Evolutionary conservation across 1,140 invertebrate species (phyloP).

Genomic region (Pseudomyrmex pallidus): DNA sequence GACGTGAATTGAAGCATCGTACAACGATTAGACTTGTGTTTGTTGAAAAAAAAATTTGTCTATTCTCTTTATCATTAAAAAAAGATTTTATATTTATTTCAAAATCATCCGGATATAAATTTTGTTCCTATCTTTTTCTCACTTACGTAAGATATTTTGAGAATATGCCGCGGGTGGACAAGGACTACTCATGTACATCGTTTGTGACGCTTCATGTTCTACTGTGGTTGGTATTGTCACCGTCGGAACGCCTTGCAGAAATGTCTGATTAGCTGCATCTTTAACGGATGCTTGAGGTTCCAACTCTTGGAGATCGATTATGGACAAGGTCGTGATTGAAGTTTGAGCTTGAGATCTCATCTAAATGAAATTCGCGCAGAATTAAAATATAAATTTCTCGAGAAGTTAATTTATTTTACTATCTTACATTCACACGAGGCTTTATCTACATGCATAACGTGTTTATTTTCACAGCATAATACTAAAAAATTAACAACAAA

Average conservation of each 20-base stretch:
- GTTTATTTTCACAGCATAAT: too few species aligned
- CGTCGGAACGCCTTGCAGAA: conserved; percentile 65
- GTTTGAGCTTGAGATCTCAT: too few species aligned
- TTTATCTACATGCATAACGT: too few species aligned
- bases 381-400: too few species aligned
- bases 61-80: background rate
- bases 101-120: background rate
- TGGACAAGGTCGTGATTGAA: too few species aligned
- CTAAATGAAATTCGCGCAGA: too few species aligned
- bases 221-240: conserved; percentile 64
- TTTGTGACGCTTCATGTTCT: conserved; percentile 71
- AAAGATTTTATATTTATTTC: background rate
- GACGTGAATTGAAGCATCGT: too few species aligned
- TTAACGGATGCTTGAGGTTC: background rate
- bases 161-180: conserved; percentile 47
- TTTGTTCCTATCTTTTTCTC: background rate
- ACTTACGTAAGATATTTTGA: conserved; percentile 69
- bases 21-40: too few species aligned
- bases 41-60: too few species aligned
- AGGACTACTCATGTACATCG: conserved; percentile 70
- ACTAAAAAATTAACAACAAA: too few species aligned
- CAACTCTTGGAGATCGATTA: conserved; percentile 60
- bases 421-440: too few species aligned
- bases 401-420: too few species aligned
- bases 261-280: conserved; percentile 70